Evolutionary conservation across 2,888 invertebrate genomes (phyloP).

Genomic region (Ypsolopha scabrella): DNA sequence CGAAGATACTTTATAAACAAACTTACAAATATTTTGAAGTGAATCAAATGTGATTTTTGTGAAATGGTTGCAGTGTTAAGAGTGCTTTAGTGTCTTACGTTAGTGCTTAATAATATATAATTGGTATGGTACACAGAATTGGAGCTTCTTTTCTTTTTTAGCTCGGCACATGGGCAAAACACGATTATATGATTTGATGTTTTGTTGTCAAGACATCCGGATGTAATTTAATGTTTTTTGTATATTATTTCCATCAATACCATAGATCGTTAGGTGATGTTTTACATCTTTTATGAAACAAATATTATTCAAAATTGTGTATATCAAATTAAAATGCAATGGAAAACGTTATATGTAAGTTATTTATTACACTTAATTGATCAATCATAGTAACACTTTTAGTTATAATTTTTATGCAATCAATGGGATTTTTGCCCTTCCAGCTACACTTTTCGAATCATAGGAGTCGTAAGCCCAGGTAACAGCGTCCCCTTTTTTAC

Average conservation of each 20-base stretch:
- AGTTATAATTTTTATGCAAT: too few species aligned
- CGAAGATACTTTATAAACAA: constrained; percentile 28
- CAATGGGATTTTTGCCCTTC: too few species aligned
- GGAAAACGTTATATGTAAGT: constrained; percentile 21
- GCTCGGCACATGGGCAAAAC: constrained; percentile 48
- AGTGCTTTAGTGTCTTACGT: constrained; percentile 29
- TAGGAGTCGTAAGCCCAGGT: constrained; percentile 4
- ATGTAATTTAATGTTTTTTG: constrained; percentile 25
- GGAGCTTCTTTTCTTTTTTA: constrained; percentile 30
- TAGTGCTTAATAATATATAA: background rate
- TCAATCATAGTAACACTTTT: too few species aligned
- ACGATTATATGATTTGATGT: constrained; percentile 61
- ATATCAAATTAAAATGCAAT: constrained; percentile 14
- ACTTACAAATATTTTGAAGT: constrained; percentile 10
- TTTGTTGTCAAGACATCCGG: constrained; percentile 61
- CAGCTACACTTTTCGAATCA: too few species aligned
- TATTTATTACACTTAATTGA: too few species aligned
- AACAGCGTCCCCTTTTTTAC: constrained; percentile 9
- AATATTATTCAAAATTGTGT: too few species aligned
- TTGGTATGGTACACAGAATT: background rate
- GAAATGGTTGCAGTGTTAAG: background rate
- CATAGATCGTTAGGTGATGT: constrained; percentile 8
- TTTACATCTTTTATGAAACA: background rate
- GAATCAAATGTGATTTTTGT: background rate
- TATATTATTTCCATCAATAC: background rate